phyloP scores from a whole-genome alignment of 2,888 invertebrate genomes.

The Mylabris sibirica region DNA sequence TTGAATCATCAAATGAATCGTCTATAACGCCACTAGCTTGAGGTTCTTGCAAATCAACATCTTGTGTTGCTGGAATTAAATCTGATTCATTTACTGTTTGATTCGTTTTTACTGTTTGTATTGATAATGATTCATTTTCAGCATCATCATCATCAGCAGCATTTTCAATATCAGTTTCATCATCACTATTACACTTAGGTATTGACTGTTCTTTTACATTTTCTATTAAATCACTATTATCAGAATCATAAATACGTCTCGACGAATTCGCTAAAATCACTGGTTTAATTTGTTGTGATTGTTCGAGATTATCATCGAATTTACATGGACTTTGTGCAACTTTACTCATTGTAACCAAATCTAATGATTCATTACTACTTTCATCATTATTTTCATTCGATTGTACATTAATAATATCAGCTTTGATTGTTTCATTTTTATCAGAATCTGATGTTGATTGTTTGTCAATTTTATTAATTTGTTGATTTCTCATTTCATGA shows the following conservation, averaged over 20 bases:
- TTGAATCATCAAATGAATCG: constrained; percentile 2
- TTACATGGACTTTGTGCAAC: neutral
- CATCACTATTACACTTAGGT: too few relatives aligned
- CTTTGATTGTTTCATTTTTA: too few relatives aligned
- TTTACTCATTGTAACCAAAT: constrained; percentile 43
- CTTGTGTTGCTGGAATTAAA: constrained; percentile 47
- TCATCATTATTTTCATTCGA: constrained; percentile 27
- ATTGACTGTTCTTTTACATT: constrained; percentile 27
- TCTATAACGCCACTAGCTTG: neutral
- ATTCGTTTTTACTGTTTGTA: constrained; percentile 32
- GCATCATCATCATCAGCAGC: constrained; percentile 12
- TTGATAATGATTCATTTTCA: constrained; percentile 45
- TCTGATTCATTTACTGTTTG: constrained; percentile 38
- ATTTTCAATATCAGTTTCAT: constrained; percentile 42
- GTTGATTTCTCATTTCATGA: neutral
- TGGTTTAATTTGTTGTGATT: neutral
- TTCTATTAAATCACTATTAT: constrained; percentile 29
- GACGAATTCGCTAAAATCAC: constrained; percentile 34
- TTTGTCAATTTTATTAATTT: neutral
- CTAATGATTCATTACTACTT: constrained; percentile 43
- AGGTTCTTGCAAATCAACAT: constrained; percentile 25
- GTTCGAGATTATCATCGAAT: neutral
- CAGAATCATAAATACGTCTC: constrained; percentile 23
- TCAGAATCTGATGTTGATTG: neutral
- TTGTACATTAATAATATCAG: too few relatives aligned